A percentile compares a stretch with the other conserved stretches of the same genome.
Conservation (phyloP, 2,797 vertebrate genomes). For the Coendou prehensilis region DNA sequence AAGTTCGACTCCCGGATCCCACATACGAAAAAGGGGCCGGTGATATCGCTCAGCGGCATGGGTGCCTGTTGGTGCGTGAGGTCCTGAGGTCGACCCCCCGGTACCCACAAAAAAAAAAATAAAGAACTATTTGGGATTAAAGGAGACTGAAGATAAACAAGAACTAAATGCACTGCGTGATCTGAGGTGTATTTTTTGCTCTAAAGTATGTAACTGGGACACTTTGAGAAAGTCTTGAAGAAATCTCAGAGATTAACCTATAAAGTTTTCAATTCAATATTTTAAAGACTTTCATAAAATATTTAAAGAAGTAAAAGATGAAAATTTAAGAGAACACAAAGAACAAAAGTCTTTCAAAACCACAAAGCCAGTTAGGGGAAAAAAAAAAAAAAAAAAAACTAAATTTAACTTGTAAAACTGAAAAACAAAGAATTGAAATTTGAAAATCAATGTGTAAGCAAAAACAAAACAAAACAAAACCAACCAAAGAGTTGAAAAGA, state of each 20-base stretch:
- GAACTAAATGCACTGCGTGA: neutral
- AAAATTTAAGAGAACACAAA: slow-evolving; percentile 29
- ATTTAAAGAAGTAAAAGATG: neutral
- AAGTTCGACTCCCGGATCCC: no score
- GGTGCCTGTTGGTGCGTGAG: no score
- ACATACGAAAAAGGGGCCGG: no score
- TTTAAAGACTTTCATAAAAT: neutral
- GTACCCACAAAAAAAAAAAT: no score
- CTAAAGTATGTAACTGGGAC: neutral
- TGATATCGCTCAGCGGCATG: no score
- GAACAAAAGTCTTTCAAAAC: neutral
- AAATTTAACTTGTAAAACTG: slow-evolving; percentile 45
- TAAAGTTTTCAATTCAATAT: neutral
- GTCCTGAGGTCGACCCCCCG: no score
- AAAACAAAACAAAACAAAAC: neutral
- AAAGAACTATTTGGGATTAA: neutral
- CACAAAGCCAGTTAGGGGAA: neutral
- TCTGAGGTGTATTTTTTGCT: neutral
- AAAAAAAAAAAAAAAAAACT: neutral
- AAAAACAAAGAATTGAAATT: neutral
- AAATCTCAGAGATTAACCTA: neutral
- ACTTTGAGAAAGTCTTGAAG: neutral
- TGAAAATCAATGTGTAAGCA: neutral
- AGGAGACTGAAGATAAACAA: neutral
- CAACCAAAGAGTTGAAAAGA: neutral